Base-by-base conservation (phyloP, 2,888 invertebrate species). In the Temnothorax unifasciatus region DNA sequence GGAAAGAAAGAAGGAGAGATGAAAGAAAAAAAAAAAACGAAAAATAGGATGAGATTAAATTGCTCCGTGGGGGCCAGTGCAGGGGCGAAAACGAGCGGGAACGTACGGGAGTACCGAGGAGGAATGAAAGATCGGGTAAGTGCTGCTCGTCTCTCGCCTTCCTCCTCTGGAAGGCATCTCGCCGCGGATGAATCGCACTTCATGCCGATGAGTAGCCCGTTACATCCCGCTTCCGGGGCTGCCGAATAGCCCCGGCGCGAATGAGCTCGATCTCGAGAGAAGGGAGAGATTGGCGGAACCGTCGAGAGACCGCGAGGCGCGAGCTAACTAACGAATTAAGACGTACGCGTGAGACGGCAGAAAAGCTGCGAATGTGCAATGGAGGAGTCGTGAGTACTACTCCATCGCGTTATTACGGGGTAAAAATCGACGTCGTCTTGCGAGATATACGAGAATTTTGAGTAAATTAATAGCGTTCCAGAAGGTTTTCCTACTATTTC, bases 31-130 rank as follows among this genome's bases (percentile, higher is more conserved):
- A 50, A 44, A 47, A 47, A 75, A 59, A 29, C 74, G 87, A 84
- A 84, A 85, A 87, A 82, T 85, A 74, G 86, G 87, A 89, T 89
- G 92, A 92, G 92, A 93, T 93, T 93, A 92, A 93, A 93, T 93
- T 87, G 92, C 87, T 88, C 92, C 91, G 86, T 34, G 75, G 91
- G 86, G 92, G 92, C 85, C 77, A 81, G 81, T 79, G 66, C 21
- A 29, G 18, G 25, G 63, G 68, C 8, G 71, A 82, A 77, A 82
- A 77, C 50, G 86, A 76, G 75, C 84, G 61, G 34, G 44, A 57
- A 73, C 77, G 59, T 59, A 38, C 18, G 64, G 15, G 64, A 64
- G 61, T 52, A 64, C 25, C 50, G 38, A 69, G 59, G 38, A 59
- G 71, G 83, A 89, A 89, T 89, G 88, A 87, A 88, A 87, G 87